Conservation (phyloP, 2,888 invertebrate species). For the Hirudinaria manillensis region DNA sequence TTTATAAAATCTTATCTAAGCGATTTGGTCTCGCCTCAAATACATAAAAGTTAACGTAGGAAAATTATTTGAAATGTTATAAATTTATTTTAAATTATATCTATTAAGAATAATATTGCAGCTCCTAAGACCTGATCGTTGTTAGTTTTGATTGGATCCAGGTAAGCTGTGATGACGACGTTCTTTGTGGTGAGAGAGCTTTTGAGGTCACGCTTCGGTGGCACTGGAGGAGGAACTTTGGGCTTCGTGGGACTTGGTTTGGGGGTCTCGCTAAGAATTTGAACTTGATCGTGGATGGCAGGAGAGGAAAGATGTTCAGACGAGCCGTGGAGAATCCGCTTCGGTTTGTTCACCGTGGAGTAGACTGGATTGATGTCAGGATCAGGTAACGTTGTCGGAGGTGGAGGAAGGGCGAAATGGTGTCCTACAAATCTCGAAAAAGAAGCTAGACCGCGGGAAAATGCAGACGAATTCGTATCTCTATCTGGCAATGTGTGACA, state of each 20-base stretch:
- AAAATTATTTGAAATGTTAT: too few relatives aligned
- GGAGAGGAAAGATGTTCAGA: background rate
- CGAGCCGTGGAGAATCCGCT: background rate
- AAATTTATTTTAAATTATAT: too few relatives aligned
- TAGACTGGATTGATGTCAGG: background rate
- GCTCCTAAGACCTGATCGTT: background rate
- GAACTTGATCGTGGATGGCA: too few relatives aligned
- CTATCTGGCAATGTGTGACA: too few relatives aligned
- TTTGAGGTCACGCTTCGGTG: constrained; percentile 13
- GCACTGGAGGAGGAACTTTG: background rate
- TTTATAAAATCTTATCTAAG: too few relatives aligned
- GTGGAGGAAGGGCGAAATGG: background rate
- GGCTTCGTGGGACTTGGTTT: background rate
- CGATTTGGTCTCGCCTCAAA: too few relatives aligned
- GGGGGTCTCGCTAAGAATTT: too few relatives aligned
- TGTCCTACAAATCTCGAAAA: background rate
- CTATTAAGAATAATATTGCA: too few relatives aligned
- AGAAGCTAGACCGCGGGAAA: background rate
- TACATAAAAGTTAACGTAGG: too few relatives aligned
- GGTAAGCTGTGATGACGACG: constrained; percentile 31
- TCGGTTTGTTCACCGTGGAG: background rate
- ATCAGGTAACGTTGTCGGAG: background rate
- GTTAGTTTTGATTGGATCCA: constrained; percentile 26
- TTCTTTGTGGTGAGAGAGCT: constrained; percentile 30
- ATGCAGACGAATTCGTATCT: too few relatives aligned